Conservation (phyloP, 2,113 vertebrate genomes). For the Marmota flaviventris region DNA sequence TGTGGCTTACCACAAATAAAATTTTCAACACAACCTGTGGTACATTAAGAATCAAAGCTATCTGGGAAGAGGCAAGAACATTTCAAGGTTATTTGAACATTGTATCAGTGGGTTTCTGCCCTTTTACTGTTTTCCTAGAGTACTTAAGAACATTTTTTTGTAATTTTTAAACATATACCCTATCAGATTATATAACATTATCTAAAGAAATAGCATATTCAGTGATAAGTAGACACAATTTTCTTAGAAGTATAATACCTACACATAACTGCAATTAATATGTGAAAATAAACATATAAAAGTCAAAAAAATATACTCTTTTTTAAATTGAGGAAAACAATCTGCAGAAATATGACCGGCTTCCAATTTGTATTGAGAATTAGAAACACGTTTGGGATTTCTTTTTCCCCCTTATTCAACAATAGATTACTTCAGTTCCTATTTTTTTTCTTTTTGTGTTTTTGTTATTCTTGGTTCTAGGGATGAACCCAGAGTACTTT, state of each 20-base stretch:
- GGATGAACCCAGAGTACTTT: too few species aligned
- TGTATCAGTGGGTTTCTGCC: background rate
- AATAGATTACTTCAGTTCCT: constrained; percentile 49
- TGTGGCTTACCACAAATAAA: background rate
- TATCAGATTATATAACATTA: background rate
- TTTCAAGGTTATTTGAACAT: constrained; percentile 15
- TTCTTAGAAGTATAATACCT: background rate
- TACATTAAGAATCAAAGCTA: constrained; percentile 27
- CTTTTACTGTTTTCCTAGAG: background rate
- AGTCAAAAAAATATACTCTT: background rate
- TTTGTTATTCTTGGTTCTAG: too few species aligned
- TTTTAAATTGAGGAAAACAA: constrained; percentile 28
- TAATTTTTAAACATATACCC: background rate
- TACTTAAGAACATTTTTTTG: background rate
- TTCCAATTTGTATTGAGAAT: background rate
- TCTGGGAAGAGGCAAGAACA: background rate
- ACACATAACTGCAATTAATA: constrained; percentile 55
- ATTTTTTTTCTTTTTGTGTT: too few species aligned
- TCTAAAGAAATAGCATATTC: background rate
- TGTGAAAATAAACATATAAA: constrained; percentile 34
- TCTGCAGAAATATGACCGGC: constrained; percentile 18
- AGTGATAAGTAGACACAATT: background rate
- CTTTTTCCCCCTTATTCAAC: background rate
- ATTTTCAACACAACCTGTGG: background rate
- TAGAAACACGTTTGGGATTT: constrained; percentile 16